These are phyloP conservation scores for Xenotilapia leptura DNA, from an alignment of 2,113 vertebrate genomes.

Conservation along the genomic window DNA sequence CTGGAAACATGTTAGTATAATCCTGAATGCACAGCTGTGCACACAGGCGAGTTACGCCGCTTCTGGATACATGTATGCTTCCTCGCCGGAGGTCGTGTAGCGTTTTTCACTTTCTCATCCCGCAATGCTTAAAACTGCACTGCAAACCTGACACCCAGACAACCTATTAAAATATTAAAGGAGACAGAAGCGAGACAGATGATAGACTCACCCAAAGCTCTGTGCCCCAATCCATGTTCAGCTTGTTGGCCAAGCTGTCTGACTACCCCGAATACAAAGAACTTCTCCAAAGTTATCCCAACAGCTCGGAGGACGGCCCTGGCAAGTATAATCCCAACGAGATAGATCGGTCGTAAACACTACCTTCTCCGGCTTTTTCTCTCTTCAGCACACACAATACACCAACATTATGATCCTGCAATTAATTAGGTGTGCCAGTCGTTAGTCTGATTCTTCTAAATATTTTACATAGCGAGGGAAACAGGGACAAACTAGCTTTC, in stretches of 20 bases:
- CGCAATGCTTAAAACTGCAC: neutral
- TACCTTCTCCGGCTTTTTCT: neutral
- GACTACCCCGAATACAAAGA: slow-evolving; percentile 63
- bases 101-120: neutral
- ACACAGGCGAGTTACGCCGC: neutral
- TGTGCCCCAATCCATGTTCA: slow-evolving; percentile 77
- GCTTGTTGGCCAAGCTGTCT: slow-evolving; percentile 30
- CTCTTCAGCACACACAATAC: neutral
- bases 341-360: neutral
- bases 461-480: slow-evolving; percentile 62
- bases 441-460: slow-evolving; percentile 31
- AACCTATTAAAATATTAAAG: neutral
- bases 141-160: neutral
- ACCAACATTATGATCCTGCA: neutral
- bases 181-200: neutral
- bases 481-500: slow-evolving; percentile 71
- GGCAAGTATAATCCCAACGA: slow-evolving; percentile 18
- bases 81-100: neutral
- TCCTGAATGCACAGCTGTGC: neutral
- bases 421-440: neutral
- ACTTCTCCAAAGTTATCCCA: slow-evolving; percentile 70
- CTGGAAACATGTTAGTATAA: neutral
- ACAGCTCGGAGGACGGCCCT: slow-evolving; percentile 30
- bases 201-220: slow-evolving; percentile 75
- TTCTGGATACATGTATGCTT: neutral